Base-by-base conservation (phyloP, 1,140 invertebrate species). In the Drosophila sp. region DNA sequence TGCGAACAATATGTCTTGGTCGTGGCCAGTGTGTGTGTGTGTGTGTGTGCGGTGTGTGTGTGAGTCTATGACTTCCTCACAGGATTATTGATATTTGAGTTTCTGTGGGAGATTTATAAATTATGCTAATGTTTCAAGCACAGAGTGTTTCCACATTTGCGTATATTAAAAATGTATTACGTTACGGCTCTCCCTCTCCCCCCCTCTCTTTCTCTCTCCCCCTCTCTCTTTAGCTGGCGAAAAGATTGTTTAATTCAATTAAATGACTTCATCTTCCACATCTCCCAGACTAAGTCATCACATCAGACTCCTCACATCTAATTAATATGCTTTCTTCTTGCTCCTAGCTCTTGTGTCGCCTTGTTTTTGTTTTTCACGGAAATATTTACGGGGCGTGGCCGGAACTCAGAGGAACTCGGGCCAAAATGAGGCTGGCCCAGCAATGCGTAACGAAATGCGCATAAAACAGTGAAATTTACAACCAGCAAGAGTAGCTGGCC, bases 391-490 rank as follows among this genome's bases (percentile, higher is more conserved):
- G 82, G 82, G 81, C 77, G 81, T 85, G 74, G 66, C 80, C 44
- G 44, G 44, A 47, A 44, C 17, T 67, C 57, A 55, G 17, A 67
- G 27, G 27, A 79, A 57, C 69, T 78, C 38, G 55, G 70, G 70
- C 68, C 76, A 79, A 79, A 63, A 61, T 56, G 60, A 30, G 35
- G 8, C 57, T 72, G 73, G 76, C 58, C 17, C 65, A 79, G 66
- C 76, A 69, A 71, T 68, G 84, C 84, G 84, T 89, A 77, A 77
- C 84, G 60, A 83, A 87, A 79, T 66, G 72, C 76, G 66, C 70
- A 87, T 87, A 89, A 89, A 89, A 78, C 62, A 78, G 77, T 56
- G 44, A 71, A 89, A 80, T 80, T 89, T 89, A 89, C 77, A 80
- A 68, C 77, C 80, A 70, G 65, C 60, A 72, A 76, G 77, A 70